Conservation (phyloP, 2,888 invertebrate genomes). For the Megastigmus dorsalis region DNA sequence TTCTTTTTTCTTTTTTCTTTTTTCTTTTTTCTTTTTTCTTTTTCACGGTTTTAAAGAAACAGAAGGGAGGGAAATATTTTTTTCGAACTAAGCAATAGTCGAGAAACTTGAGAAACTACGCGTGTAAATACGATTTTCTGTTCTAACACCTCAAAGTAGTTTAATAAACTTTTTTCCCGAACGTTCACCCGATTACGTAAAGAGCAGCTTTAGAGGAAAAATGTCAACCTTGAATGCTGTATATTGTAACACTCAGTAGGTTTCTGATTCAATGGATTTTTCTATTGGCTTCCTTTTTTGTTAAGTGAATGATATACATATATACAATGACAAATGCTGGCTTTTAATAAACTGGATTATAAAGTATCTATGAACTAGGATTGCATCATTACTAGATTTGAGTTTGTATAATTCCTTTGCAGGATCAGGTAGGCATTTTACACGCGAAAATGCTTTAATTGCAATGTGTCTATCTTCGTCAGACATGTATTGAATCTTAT, state of each 20-base stretch:
- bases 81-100: no score
- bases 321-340: background rate
- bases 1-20: background rate
- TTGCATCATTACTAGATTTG: background rate
- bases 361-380: background rate
- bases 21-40: no score
- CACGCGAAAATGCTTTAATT: no score
- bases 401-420: no score
- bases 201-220: conserved; percentile 17
- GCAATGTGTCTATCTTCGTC: no score
- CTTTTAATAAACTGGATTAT: conserved; percentile 27
- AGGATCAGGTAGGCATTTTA: no score
- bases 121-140: no score
- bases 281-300: conserved; percentile 49
- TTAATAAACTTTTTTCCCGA: conserved; percentile 4
- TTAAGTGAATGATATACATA: conserved; percentile 2
- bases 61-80: no score
- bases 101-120: no score
- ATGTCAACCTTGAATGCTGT: conserved; percentile 38
- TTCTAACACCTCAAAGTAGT: no score
- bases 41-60: no score
- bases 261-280: conserved; percentile 50
- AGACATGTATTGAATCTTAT: no score
- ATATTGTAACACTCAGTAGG: conserved; percentile 46
- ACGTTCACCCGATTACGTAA: conserved; percentile 33